Evolutionary conservation across 2,797 vertebrate species (phyloP).

Genomic region (Fratercula arctica): DNA sequence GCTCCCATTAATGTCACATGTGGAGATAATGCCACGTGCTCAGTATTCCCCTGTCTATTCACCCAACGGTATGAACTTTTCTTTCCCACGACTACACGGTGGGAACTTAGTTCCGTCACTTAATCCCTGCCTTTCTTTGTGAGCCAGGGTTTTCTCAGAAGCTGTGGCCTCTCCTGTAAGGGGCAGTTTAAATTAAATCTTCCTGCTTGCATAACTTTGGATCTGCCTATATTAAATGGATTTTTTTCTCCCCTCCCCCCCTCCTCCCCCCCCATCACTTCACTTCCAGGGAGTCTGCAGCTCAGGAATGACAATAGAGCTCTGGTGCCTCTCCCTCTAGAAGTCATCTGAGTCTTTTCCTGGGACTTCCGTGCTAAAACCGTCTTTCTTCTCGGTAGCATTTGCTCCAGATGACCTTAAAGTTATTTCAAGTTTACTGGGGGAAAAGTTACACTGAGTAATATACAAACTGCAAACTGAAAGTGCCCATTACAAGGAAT

Average conservation of each 20-base stretch:
- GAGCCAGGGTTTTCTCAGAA: background rate
- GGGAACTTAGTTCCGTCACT: background rate
- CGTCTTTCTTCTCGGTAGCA: background rate
- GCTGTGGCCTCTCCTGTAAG: background rate
- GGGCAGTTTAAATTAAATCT: background rate
- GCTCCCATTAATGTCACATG: background rate
- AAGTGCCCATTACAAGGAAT: background rate
- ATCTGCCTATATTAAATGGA: background rate
- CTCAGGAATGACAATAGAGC: background rate
- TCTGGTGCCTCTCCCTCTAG: background rate
- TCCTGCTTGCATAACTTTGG: background rate
- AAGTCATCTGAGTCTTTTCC: background rate
- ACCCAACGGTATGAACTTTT: background rate
- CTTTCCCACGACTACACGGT: conserved; percentile 36
- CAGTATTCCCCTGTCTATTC: conserved; percentile 60
- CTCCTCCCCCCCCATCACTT: background rate
- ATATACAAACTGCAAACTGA: background rate
- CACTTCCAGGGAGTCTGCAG: background rate
- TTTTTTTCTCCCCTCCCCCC: background rate
- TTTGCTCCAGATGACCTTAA: background rate
- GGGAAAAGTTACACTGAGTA: background rate
- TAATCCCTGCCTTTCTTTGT: background rate
- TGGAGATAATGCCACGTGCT: background rate
- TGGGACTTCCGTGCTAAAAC: background rate
- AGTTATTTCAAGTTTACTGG: background rate